Base-by-base conservation (phyloP, 2,113 vertebrate species). In the Chaenogobius annularis region DNA sequence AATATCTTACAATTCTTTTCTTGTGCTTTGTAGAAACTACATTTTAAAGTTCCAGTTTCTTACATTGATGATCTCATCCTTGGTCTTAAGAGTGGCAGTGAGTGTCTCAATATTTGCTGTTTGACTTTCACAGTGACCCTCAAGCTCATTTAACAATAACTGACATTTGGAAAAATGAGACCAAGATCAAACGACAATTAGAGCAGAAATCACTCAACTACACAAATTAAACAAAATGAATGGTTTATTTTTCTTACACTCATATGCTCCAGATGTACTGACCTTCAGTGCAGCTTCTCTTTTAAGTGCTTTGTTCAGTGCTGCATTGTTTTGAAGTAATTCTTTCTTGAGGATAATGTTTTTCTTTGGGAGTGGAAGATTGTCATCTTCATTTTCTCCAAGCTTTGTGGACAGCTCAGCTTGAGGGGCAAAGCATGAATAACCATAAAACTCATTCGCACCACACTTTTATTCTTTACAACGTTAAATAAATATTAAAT, bases 251-350 rank as follows among this genome's bases (percentile, higher is more conserved):
- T n/a, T 12, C 7, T 59, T 35, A 15, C 15, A 59, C 13, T 26
- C 5, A 14, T 26, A 47, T 6, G 17, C 65, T 72, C 79, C 7
- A 26, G 35, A 47, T 7, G 19, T 66, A 72, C 80, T 78, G 55
- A 94, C 94, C 92, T 92, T 92, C 11, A 93, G 85, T 40, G 93
- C 90, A 73, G 92, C 93, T 71, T 94, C 92, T 56, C 89, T 90
- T 81, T 93, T 92, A 73, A 94, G 83, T 12, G 91, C 88, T 58
- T 88, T 90, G 73, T 93, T 93, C 20, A 94, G 84, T n/a, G 87
- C 92, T 50, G 93, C 92, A 0, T 92, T 93, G 88, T 89, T 92
- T 81, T 93, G 89, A 14, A 78, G 78, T 0, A 94, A 77, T 74
- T 94, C 93, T 67, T 90, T 93, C 68, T 93, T 94, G 50, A 94